A percentile compares a stretch with the other conserved stretches of the same genome.
Evolutionary conservation across 2,888 invertebrate genomes (phyloP).

Genomic region (Agriopis marginaria): DNA sequence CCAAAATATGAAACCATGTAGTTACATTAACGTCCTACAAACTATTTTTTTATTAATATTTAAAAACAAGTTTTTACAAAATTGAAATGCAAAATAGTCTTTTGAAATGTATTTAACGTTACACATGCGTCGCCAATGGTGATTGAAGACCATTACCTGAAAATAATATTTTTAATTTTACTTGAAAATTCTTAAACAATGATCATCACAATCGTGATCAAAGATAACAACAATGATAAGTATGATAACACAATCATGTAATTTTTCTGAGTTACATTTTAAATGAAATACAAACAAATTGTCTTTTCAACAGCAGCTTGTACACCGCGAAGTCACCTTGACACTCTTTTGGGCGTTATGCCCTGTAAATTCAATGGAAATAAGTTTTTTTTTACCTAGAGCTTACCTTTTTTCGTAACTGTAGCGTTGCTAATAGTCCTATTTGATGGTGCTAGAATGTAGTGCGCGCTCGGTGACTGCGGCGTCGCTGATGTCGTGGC

Average conservation of each 20-base stretch:
- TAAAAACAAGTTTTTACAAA: conserved; percentile 30
- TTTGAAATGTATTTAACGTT: conserved; percentile 63
- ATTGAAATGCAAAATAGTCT: conserved; percentile 51
- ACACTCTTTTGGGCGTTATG: too few relatives aligned
- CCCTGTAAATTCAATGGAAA: too few relatives aligned
- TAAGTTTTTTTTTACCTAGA: neutral
- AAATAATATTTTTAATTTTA: conserved; percentile 46
- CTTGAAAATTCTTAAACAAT: too few relatives aligned
- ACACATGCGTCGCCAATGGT: conserved; percentile 88
- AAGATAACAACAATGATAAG: too few relatives aligned
- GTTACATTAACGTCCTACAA: conserved; percentile 21
- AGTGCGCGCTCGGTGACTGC: conserved; percentile 81
- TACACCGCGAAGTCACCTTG: too few relatives aligned
- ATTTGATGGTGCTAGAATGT: conserved; percentile 79
- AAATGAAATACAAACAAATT: too few relatives aligned
- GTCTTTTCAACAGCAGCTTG: too few relatives aligned
- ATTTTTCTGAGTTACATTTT: neutral
- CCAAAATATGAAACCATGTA: conserved; percentile 17
- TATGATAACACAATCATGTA: too few relatives aligned
- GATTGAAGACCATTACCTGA: conserved; percentile 80
- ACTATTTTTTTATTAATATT: conserved; percentile 12
- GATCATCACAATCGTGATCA: too few relatives aligned
- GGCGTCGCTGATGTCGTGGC: conserved; percentile 77
- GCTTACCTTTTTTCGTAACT: conserved; percentile 81
- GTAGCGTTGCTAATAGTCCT: conserved; percentile 75